These are phyloP conservation scores for Nephotettix cincticeps DNA, from an alignment of 1,140 invertebrate genomes.

Conservation along the genomic window DNA sequence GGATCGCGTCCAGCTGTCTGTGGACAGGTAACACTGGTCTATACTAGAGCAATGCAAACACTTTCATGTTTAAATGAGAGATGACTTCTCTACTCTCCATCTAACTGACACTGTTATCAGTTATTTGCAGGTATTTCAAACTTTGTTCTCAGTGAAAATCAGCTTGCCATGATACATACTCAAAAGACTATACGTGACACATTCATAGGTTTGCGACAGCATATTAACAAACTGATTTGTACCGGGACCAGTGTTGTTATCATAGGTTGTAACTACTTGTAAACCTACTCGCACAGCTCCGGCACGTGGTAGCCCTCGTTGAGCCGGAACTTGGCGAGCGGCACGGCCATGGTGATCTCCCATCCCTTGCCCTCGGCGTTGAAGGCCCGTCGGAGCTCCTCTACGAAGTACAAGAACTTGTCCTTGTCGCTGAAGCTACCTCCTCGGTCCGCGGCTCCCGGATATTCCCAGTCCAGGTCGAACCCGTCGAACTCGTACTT, in stretches of 20 bases:
- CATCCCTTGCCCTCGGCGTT: slow-evolving; percentile 69
- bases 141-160: too few species aligned
- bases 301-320: slow-evolving; percentile 88
- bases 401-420: slow-evolving; percentile 77
- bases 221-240: too few species aligned
- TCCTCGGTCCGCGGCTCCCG: slow-evolving; percentile 80
- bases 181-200: too few species aligned
- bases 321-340: slow-evolving; percentile 78
- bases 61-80: too few species aligned
- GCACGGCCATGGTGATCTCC: slow-evolving; percentile 86
- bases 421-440: slow-evolving; percentile 82
- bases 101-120: too few species aligned
- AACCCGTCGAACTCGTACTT: slow-evolving; percentile 79
- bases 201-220: too few species aligned
- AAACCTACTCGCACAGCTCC: slow-evolving; percentile 79
- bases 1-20: slow-evolving; percentile 69
- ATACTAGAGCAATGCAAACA: too few species aligned
- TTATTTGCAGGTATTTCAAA: too few species aligned
- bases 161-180: too few species aligned
- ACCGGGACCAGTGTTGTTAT: too few species aligned
- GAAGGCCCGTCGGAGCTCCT: slow-evolving; percentile 78
- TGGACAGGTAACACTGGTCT: too few species aligned
- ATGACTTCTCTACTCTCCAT: too few species aligned
- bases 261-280: neutral
- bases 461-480: slow-evolving; percentile 86